phyloP scores from a whole-genome alignment of 1,140 invertebrate genomes.

The Bilobella aurantiaca region DNA sequence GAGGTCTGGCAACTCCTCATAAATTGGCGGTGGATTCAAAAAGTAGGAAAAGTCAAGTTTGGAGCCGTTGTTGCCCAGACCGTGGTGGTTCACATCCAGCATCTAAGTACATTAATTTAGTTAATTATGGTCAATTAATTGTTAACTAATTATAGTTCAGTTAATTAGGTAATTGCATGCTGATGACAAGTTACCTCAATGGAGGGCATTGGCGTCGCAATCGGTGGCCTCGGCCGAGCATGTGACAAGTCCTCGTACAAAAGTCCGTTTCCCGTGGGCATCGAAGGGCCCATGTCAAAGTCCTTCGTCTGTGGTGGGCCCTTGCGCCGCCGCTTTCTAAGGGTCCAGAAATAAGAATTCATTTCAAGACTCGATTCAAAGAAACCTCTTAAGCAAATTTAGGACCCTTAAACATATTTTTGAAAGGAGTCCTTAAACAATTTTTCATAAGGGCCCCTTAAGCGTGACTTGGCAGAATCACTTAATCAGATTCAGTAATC shows the following conservation, averaged over 20 bases:
- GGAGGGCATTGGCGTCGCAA: slow-evolving; percentile 29
- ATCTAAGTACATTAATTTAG: slow-evolving; percentile 21
- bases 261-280: slow-evolving; percentile 29
- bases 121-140: not conserved
- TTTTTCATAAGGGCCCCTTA: too few species aligned
- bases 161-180: not conserved
- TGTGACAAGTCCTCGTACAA: slow-evolving; percentile 34
- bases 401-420: too few species aligned
- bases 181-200: slow-evolving; percentile 30
- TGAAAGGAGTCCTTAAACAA: too few species aligned
- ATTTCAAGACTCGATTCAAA: slow-evolving; percentile 11
- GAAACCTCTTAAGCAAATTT: too few species aligned
- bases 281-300: slow-evolving; percentile 30
- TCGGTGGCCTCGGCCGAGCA: slow-evolving; percentile 28
- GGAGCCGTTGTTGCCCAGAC: slow-evolving; percentile 21
- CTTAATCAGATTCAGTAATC: too few species aligned
- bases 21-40: slow-evolving; percentile 35
- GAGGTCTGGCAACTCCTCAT: slow-evolving; percentile 32
- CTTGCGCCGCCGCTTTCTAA: slow-evolving; percentile 32
- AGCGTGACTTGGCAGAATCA: too few species aligned
- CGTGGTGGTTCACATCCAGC: slow-evolving; percentile 34
- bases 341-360: slow-evolving; percentile 5
- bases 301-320: slow-evolving; percentile 34
- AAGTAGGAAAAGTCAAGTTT: slow-evolving; percentile 35
- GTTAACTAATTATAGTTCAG: too few species aligned